phyloP scores from a whole-genome alignment of 2,888 invertebrate genomes.

The Drosophila helvetica region DNA sequence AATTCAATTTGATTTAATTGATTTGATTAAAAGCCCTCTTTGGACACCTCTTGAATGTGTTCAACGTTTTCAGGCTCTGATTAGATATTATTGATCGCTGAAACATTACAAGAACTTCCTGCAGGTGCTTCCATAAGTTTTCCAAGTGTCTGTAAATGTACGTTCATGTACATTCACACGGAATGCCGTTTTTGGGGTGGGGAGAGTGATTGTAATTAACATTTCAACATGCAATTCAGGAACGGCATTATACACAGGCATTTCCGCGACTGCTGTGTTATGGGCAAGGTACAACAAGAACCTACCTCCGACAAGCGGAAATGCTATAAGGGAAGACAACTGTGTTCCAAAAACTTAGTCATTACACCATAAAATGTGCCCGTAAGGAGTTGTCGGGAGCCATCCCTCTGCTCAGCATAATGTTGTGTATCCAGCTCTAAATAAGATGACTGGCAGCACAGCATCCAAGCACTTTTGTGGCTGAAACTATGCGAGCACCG shows the following conservation, averaged over 20 bases:
- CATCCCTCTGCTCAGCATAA: background rate
- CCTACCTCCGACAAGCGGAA: background rate
- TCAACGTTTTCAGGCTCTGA: background rate
- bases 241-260: background rate
- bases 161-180: background rate
- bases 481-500: slow-evolving; percentile 41
- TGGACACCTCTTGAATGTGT: background rate
- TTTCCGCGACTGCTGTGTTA: background rate
- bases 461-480: slow-evolving; percentile 15
- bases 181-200: background rate
- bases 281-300: too few species aligned
- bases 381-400: background rate
- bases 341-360: background rate
- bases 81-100: background rate
- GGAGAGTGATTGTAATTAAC: background rate
- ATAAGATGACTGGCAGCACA: slow-evolving; percentile 12
- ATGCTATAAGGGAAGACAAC: background rate
- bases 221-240: background rate
- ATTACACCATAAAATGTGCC: background rate
- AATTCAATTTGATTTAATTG: background rate
- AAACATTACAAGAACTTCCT: background rate
- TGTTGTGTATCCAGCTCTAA: background rate
- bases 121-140: background rate
- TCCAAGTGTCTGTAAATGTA: too few species aligned
- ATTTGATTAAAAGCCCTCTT: background rate